Evolutionary conservation across 2,888 invertebrate species (phyloP), one percentile per base, ranked within the genome.

Genomic region (Drosophila acutilabella): DNA sequence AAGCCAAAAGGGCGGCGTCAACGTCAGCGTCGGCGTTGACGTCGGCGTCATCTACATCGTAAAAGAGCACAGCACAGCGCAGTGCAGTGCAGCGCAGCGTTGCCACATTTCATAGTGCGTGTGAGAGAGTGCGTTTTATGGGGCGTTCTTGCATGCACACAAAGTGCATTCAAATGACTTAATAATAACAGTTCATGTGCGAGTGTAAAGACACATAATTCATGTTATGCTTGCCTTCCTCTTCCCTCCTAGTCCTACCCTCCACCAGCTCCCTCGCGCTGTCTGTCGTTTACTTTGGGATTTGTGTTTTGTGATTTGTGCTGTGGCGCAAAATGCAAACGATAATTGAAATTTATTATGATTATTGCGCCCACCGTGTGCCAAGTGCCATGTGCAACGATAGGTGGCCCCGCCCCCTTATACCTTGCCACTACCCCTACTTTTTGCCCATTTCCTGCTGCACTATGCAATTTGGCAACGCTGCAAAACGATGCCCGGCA

Each of bases 341-440:
- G 81, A 81, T 91, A 91, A 91, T 91, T 91, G 91, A 91, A 90
- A 91, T 91, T 91, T 91, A 91, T 91, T 91, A 89, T 90, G 90
- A 91, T 90, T 91, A 89, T 90, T 90, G 90, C 85, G 79, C 82
- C 78, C 86, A 74, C 71, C 66, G 79, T 69, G 74, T 51, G 69
- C 72, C 73, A 74, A 74, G 54, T 78, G 66, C 64, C 68, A 66
- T 60, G 62, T 80, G 79, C 60, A 79, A 50, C 59, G 45, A 67
- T 70, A 69, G 71, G 40, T 68, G 57, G 64, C 70, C 60, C 41
- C 36, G 33, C 16, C 26, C 11, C 23, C 44, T 23, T 23, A 23
- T 23, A 6, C 6, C 6, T 6, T 23, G 6, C 38, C 56, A 18
- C 26, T 2, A 13, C 42, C 7, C 26, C 30, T 8, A 30, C 30